These are phyloP conservation scores for Oasisia sp. DNA, from an alignment of 2,888 invertebrate genomes.

Conservation along the genomic window DNA sequence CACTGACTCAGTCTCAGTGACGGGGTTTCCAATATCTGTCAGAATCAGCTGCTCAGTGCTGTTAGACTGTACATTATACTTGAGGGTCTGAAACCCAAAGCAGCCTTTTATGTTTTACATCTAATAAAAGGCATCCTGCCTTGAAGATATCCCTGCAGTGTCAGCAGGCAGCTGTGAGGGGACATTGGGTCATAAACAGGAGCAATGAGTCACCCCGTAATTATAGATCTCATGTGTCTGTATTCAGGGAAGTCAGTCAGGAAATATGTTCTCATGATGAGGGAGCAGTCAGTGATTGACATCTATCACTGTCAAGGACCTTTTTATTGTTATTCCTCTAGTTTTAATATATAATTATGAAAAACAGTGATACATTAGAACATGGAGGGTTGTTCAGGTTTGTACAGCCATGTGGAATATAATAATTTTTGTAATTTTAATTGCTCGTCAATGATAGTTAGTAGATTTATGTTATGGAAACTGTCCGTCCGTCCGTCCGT, in stretches of 20 bases:
- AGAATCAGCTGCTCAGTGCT: background rate
- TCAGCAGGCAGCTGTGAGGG: background rate
- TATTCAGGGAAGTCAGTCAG: background rate
- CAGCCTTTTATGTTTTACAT: background rate
- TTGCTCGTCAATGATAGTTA: too few species aligned
- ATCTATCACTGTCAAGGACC: background rate
- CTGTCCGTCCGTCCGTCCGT: background rate
- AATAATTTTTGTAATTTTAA: too few species aligned
- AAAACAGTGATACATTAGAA: background rate
- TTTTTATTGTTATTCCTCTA: background rate
- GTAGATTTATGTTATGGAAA: too few species aligned
- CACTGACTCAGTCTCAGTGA: background rate
- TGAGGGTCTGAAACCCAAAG: conserved; percentile 10
- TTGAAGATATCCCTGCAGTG: background rate
- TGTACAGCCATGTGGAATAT: too few species aligned
- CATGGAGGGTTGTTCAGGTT: too few species aligned
- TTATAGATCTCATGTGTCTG: background rate
- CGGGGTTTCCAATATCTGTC: background rate
- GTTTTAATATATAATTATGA: background rate
- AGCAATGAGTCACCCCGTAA: background rate
- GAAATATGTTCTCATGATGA: background rate
- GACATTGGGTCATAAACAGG: background rate
- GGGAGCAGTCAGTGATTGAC: background rate
- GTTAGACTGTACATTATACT: background rate
- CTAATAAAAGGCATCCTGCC: background rate